These are phyloP conservation scores for Cataglyphis altisquamis DNA, from an alignment of 2,888 invertebrate species.

Conservation along the genomic window DNA sequence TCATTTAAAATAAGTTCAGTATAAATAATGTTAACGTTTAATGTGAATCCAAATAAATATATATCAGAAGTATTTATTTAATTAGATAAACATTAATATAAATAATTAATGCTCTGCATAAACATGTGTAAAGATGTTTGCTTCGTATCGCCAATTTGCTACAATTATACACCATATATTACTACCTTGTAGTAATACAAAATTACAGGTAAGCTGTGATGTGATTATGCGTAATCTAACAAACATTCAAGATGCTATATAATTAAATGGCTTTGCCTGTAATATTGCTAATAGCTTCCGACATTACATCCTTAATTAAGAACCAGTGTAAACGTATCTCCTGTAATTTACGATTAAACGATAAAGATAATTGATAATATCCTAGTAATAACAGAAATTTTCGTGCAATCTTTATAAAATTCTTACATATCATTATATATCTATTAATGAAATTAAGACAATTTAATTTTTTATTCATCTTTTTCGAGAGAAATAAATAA, in stretches of 20 bases:
- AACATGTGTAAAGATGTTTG: not conserved
- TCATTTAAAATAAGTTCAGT: slow-evolving; percentile 47
- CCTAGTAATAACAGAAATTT: not conserved
- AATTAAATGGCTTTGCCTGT: slow-evolving; percentile 16
- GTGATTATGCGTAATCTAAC: not conserved
- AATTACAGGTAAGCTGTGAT: not conserved
- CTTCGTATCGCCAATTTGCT: not conserved
- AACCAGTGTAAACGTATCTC: not conserved
- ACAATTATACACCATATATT: not conserved
- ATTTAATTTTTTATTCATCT: slow-evolving; percentile 4
- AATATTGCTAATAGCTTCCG: slow-evolving; percentile 22
- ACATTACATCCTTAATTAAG: slow-evolving; percentile 9
- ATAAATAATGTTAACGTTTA: not conserved
- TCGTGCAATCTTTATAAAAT: not conserved
- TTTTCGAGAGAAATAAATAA: not conserved
- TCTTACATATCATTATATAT: not conserved
- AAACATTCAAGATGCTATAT: not conserved
- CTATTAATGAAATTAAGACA: not conserved
- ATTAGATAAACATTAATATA: not conserved
- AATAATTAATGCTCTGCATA: not conserved
- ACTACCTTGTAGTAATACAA: not conserved
- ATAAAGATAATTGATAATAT: slow-evolving; percentile 1
- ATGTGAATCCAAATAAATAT: not conserved
- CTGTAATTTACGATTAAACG: slow-evolving; percentile 15
- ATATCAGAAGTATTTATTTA: not conserved